Conservation (phyloP, 2,113 vertebrate species). For the Sisor rabdophorus region DNA sequence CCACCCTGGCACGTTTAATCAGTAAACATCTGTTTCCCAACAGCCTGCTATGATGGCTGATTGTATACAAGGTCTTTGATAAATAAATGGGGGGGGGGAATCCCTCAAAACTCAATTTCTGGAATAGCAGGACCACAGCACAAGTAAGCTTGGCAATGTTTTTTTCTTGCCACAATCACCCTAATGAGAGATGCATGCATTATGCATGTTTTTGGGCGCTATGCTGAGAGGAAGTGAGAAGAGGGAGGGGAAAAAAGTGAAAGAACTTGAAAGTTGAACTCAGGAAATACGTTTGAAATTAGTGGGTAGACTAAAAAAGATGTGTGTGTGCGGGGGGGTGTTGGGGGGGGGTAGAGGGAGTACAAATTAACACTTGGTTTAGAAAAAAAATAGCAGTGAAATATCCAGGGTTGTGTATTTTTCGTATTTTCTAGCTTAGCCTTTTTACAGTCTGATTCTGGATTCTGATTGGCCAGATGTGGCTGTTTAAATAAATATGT, state of each 20-base stretch:
- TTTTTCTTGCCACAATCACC: constrained; percentile 55
- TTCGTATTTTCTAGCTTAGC: background rate
- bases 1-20: constrained; percentile 71
- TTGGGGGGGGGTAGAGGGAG: background rate
- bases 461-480: background rate
- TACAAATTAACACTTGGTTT: background rate
- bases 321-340: background rate
- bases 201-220: constrained; percentile 48
- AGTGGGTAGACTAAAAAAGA: constrained; percentile 4
- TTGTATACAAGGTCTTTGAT: constrained; percentile 70
- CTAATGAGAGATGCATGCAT: constrained; percentile 68
- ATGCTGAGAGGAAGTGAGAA: constrained; percentile 19
- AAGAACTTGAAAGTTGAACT: constrained; percentile 34
- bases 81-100: constrained; percentile 56
- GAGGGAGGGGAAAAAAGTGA: background rate
- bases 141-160: constrained; percentile 57
- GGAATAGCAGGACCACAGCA: constrained; percentile 57
- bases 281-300: constrained; percentile 37
- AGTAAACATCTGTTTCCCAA: constrained; percentile 73
- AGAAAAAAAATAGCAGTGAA: background rate
- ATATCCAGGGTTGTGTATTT: background rate
- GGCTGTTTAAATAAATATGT: background rate
- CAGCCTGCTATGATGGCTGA: constrained; percentile 57
- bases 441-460: background rate
- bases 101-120: constrained; percentile 54